Evolutionary conservation across 2,113 vertebrate genomes (phyloP), one percentile per base, ranked within the genome.

Genomic region (Oreotrochilus melanogaster): DNA sequence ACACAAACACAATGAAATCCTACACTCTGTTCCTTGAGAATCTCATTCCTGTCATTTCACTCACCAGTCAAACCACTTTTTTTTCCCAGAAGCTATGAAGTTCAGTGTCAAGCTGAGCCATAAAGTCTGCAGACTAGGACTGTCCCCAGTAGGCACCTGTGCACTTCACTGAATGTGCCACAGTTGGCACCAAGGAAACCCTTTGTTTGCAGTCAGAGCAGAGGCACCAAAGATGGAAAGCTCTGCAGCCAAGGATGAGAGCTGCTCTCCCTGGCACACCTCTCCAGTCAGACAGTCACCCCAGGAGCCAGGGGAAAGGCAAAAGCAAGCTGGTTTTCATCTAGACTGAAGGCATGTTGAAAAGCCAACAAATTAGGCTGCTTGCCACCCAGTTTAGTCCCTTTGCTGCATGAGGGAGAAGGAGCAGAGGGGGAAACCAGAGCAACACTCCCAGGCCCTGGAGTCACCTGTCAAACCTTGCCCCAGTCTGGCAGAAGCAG

Each of bases 221-320:
- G 78, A 79, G 75, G 79, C 1, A 37, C 94, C 87, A 66, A 79
- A 81, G 82, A 83, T 71, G 92, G 48, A 85, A 45, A 62, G 56
- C 43, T 48, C 86, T 7, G 75, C 42, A 24, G 48, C 67, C 88
- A 89, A 85, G 80, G 71, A 60, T 0, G 1, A 80, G 75, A 31
- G 65, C 78, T 18, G 84, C 76, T 85, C 70, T 57, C 78, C 82
- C 69, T 87, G 78, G 85, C 73, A 87, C 92, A 78, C 66, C 60
- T 58, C 70, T 13, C 33, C 57, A 45, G 14, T 6, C 4, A 62
- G 21, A 9, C 69, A 42, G 28, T 8, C 54, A 35, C 7, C 12
- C 71, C 7, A 1, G 25, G 28, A 83, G 31, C 79, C 56, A 31
- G 71, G 28, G 28, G 6, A 23, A 61, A 19, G 42, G 51, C 11